A percentile compares a stretch with the other conserved stretches of the same genome.
These are phyloP conservation scores for Garra rufa DNA, from an alignment of 2,113 vertebrate species.

Conservation along the genomic window DNA sequence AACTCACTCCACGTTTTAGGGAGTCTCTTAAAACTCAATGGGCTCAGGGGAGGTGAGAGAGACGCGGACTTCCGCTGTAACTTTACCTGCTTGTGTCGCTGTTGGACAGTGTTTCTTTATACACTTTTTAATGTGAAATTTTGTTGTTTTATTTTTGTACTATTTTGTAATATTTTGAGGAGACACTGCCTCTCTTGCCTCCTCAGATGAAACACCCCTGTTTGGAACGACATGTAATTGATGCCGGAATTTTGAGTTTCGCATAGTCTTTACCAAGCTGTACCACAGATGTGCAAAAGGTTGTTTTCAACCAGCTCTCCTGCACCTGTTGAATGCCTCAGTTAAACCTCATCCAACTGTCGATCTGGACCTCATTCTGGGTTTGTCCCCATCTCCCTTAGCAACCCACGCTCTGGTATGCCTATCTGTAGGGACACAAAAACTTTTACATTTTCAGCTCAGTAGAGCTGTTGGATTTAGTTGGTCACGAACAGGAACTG, in stretches of 20 bases:
- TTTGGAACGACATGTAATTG: not conserved
- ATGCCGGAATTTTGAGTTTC: not conserved
- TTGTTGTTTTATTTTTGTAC: too few relatives aligned
- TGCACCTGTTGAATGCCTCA: not conserved
- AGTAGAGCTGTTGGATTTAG: not conserved
- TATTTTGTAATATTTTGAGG: too few relatives aligned
- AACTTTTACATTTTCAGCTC: not conserved
- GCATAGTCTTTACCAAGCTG: not conserved
- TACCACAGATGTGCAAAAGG: not conserved
- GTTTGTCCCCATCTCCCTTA: slow-evolving; percentile 12
- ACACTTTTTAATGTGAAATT: too few relatives aligned
- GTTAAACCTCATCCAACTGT: not conserved
- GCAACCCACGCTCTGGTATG: slow-evolving; percentile 4
- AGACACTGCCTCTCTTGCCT: too few relatives aligned
- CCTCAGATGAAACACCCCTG: too few relatives aligned
- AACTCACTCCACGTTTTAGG: too few relatives aligned
- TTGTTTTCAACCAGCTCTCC: slow-evolving; percentile 20
- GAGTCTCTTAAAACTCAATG: too few relatives aligned
- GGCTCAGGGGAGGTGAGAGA: too few relatives aligned
- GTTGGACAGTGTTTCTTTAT: too few relatives aligned
- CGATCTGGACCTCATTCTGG: not conserved
- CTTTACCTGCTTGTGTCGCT: too few relatives aligned
- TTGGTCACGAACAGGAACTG: not conserved
- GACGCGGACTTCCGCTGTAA: too few relatives aligned
- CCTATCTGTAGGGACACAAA: not conserved